phyloP scores from a whole-genome alignment of 2,888 invertebrate species.

The Pristionchus japonicus region DNA sequence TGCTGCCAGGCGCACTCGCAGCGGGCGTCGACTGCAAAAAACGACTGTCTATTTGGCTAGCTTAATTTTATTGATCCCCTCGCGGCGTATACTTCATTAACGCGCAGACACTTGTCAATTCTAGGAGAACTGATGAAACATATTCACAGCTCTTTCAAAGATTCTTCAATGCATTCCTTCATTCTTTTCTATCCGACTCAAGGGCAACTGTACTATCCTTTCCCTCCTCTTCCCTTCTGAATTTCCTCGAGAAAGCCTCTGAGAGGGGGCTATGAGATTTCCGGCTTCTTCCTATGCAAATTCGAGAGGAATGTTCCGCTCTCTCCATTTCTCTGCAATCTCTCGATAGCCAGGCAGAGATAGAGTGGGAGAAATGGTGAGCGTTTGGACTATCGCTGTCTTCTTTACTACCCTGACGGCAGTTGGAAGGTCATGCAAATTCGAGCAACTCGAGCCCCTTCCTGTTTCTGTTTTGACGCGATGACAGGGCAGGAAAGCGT shows the following conservation, averaged over 20 bases:
- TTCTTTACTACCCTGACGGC: no score
- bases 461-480: neutral
- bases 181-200: neutral
- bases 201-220: neutral
- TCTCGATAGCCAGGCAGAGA: no score
- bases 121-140: neutral
- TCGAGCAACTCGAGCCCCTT: neutral
- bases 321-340: no score
- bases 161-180: no score
- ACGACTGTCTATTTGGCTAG: no score
- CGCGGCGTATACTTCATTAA: no score
- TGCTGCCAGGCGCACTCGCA: constrained; percentile 42
- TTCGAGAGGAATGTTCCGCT: neutral
- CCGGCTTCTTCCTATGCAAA: neutral
- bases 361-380: neutral
- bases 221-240: neutral
- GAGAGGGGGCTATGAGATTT: neutral
- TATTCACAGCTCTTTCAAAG: neutral
- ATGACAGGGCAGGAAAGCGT: neutral
- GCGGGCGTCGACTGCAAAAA: neutral
- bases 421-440: constrained; percentile 27
- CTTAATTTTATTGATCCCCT: no score
- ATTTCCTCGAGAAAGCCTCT: neutral
- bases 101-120: neutral
- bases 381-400: no score